Base-by-base conservation (phyloP, 2,888 invertebrate species). In the Orgyia antiqua region DNA sequence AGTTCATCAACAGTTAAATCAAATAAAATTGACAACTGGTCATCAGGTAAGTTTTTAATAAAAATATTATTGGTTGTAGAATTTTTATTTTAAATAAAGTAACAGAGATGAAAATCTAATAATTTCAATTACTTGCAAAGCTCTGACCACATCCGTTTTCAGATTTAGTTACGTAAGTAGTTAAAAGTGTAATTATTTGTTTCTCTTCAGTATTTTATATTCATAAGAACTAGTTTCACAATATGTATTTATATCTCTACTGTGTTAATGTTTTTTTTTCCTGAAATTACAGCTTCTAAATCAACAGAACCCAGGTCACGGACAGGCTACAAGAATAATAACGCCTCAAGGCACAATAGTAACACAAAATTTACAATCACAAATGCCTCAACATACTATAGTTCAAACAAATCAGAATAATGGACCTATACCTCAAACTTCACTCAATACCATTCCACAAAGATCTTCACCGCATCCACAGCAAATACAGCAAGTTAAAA, bases 271-370 rank as follows among this genome's bases (percentile, higher is more conserved):
- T n/a, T n/a, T n/a, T n/a, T n/a, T n/a, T n/a, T n/a, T n/a, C n/a
- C n/a, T n/a, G n/a, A n/a, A 11, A 20, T 55, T 52, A n/a, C 55
- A 66, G 67, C 48, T 82, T 11, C 42, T 83, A 28, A 78, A 74
- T 36, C 77, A 79, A 51, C 76, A 75, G 49, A 74, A 59, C 29
- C 67, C 65, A 39, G 27, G 56, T 0, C 68, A 64, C 27, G 27
- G 41, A 4, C 65, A 63, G 28, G 27, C 71, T 1, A 58, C 78
- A 4, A 69, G 84, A 20, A 69, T 84, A 29, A 76, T 83, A 29
- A 84, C 82, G 7, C 77, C 68, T 4, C 84, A 83, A 46, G 86
- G 86, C 19, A 82, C 83, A 8, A 80, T 83, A 39, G 77, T 83
- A 2, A 74, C 79, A 1, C 80, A 79, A 49, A 68, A 58, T 33